Base-by-base conservation (phyloP, 2,888 invertebrate genomes). In the Miltochrista miniata region DNA sequence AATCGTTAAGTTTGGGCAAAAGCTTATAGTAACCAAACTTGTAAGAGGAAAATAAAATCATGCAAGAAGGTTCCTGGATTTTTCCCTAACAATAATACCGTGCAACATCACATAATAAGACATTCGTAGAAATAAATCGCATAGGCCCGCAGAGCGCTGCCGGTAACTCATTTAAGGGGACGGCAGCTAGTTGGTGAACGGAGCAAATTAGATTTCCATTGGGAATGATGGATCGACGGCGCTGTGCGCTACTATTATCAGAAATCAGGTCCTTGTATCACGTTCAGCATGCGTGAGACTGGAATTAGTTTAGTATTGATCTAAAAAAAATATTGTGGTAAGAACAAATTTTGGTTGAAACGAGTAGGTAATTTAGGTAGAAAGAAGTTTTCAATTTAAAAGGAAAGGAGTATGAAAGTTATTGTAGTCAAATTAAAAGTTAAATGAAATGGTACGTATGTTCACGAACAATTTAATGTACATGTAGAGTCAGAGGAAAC, bases 121-220 rank as follows among this genome's bases (percentile, higher is more conserved):
- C 61, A 70, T 67, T 56, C 61, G 68, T 59, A 71, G 70, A 71
- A 76, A 81, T 80, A 86, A 85, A 87, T 87, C 84, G 81, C 74
- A 75, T 64, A 74, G 67, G 64, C 72, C 68, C 69, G 59, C 66
- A 71, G 62, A 68, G 75, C 78, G 81, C 70, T 76, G 72, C 59
- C 67, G 64, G 76, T 89, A 88, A 89, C 83, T 82, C 81, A 72
- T 78, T 89, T 89, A 87, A 72, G 73, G 72, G 68, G 12, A 31
- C 64, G 74, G 75, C 74, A 59, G 78, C 77, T 72, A 74, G 74
- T 74, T 73, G 77, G 76, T 80, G 76, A 85, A 81, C 76, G 80
- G 70, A 76, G 65, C 63, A 83, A 87, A 90, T 90, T 89, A 81
- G 83, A 90, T 90, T 85, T 85, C 80, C 88, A 87, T 87, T 73